Evolutionary conservation across 2,888 invertebrate species (phyloP), one percentile per base, ranked within the genome.

Genomic region (Mesochorus sp.): DNA sequence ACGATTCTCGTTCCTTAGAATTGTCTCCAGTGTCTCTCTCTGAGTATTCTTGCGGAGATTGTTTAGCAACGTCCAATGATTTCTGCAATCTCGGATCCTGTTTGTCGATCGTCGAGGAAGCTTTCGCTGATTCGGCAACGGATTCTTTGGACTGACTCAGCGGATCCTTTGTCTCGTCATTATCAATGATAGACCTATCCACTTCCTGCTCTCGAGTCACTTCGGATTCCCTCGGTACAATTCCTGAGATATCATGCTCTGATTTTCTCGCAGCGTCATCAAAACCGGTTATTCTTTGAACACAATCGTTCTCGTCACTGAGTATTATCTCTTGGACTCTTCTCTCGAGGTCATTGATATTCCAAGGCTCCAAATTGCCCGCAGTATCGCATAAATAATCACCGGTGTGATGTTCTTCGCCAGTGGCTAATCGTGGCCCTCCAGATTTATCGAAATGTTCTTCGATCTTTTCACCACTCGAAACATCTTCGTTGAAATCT

Each of bases 351-450:
- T 31, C 34, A 8, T 78, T 59, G 4, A 82, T 17, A 51, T 81
- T 51, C 81, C 81, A 82, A 1, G 84, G 80, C 21, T 83, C 80
- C 28, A 84, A 24, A 44, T 81, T 80, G 3, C 81, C 80, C 2
- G 24, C 53, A 4, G 39, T 57, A 1, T 79, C 73, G 2, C 53
- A 66, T 4, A 68, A 24, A 51, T 74, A 19, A 4, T 80, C 62
- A 12, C 81, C 67, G n/a, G 72, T 31, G 1, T 77, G 66, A 3
- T 66, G 64, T 55, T 83, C 76, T 3, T 80, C 51, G 2, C 77
- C 80, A 26, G 1, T 66, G n/a, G 57, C 1, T 12, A 79, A 6
- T 53, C 12, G 21, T 53, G 19, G 5, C 17, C 28, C 8, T 49
- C 49, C 26, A 10, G 53, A 14, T 14, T 53, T 64, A 5, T 57